These are phyloP conservation scores for Gibbula magus DNA, from an alignment of 2,888 invertebrate species.

Conservation along the genomic window DNA sequence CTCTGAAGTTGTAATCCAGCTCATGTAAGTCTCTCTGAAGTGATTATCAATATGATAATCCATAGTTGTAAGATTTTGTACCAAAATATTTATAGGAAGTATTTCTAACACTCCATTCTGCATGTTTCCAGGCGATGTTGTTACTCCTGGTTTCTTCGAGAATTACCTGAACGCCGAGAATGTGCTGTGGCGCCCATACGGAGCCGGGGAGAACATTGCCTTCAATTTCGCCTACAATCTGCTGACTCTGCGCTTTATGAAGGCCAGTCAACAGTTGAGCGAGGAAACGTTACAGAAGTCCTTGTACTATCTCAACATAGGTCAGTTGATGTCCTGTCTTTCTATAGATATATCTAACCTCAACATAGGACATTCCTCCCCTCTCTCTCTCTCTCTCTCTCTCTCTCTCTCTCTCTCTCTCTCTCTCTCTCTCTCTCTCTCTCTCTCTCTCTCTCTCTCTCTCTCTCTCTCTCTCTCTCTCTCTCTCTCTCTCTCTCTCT, in stretches of 20 bases:
- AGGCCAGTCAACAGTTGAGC: constrained; percentile 87
- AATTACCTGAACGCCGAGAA: constrained; percentile 74
- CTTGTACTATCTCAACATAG: constrained; percentile 88
- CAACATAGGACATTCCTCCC: too few species aligned
- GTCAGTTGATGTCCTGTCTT: too few species aligned
- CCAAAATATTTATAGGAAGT: background rate
- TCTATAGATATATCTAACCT: too few species aligned
- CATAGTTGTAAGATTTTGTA: too few species aligned
- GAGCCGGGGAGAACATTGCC: constrained; percentile 91
- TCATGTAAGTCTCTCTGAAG: constrained; percentile 69
- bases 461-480: too few species aligned
- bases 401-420: too few species aligned
- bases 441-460: constrained; percentile 51
- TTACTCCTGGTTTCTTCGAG: constrained; percentile 77
- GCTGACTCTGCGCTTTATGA: constrained; percentile 92
- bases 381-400: too few species aligned
- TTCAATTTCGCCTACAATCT: constrained; percentile 97
- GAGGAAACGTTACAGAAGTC: constrained; percentile 86
- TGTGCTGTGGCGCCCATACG: constrained; percentile 75
- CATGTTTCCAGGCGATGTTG: constrained; percentile 79
- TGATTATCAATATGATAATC: too few species aligned
- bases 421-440: too few species aligned
- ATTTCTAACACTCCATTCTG: too few species aligned
- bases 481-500: too few species aligned
- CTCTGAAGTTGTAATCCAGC: too few species aligned